phyloP scores from a whole-genome alignment of 2,797 vertebrate species.

The Cryptoprocta ferox region DNA sequence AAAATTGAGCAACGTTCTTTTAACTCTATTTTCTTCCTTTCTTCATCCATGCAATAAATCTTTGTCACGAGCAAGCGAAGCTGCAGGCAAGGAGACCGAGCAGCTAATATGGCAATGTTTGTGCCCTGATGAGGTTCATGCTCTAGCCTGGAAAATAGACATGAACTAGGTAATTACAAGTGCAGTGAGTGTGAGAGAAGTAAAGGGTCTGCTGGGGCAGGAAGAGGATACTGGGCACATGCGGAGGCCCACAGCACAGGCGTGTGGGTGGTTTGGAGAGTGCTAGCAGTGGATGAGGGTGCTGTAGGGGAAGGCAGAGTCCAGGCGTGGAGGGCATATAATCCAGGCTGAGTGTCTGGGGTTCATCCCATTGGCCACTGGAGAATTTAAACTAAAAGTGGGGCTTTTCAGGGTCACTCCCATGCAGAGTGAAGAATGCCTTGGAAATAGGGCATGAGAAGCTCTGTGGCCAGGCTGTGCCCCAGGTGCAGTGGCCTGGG shows the following conservation, averaged over 20 bases:
- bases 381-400: neutral
- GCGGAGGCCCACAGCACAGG: neutral
- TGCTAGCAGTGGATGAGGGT: neutral
- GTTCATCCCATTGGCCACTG: neutral
- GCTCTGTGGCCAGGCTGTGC: neutral
- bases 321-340: neutral
- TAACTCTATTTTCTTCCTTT: neutral
- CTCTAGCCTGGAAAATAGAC: neutral
- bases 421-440: neutral
- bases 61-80: neutral
- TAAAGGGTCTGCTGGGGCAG: neutral
- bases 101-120: neutral
- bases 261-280: accelerated
- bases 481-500: neutral
- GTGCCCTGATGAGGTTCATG: neutral
- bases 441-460: neutral
- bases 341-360: neutral
- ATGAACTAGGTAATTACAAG: neutral
- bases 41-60: neutral
- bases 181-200: neutral
- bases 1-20: neutral
- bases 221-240: neutral
- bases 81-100: neutral
- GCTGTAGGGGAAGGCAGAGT: neutral
- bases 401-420: neutral